Evolutionary conservation across 2,113 vertebrate genomes (phyloP).

Genomic region (Acrocephalus arundinaceus): DNA sequence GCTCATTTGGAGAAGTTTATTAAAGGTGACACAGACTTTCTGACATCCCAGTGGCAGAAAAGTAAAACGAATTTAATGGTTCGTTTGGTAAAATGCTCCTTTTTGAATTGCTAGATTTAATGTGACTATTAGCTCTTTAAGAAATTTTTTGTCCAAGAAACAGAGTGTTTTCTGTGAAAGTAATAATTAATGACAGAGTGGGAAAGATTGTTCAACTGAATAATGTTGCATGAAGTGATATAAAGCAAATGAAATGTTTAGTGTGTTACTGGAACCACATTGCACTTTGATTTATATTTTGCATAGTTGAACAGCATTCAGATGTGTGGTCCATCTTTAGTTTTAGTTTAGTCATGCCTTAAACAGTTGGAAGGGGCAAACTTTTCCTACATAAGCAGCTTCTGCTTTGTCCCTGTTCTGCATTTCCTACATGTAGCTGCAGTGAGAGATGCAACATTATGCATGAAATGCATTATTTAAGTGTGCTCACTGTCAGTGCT

Average conservation of each 20-base stretch:
- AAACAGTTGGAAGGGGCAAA: background rate
- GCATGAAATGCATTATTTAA: background rate
- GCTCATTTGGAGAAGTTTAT: slow-evolving; percentile 56
- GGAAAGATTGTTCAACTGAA: background rate
- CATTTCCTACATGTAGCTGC: background rate
- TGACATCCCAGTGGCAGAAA: slow-evolving; percentile 33
- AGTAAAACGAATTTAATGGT: slow-evolving; percentile 48
- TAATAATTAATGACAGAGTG: background rate
- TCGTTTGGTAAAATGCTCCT: slow-evolving; percentile 24
- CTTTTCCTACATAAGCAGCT: background rate
- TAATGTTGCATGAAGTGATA: background rate
- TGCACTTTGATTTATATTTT: background rate
- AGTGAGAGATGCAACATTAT: background rate
- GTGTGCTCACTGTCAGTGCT: background rate
- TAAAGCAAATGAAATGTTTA: background rate
- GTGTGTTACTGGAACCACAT: background rate
- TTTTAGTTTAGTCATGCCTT: background rate
- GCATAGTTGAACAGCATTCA: background rate
- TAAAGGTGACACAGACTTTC: slow-evolving; percentile 43
- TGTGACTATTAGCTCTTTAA: slow-evolving; percentile 12
- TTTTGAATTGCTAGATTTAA: slow-evolving; percentile 29
- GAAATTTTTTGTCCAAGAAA: background rate
- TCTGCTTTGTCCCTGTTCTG: background rate
- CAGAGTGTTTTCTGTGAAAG: background rate
- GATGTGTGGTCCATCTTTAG: background rate